Percentiles rank a stretch among this genome's conserved stretches.
Conservation (phyloP, 2,113 vertebrate species). For the Tragelaphus buxtoni region DNA sequence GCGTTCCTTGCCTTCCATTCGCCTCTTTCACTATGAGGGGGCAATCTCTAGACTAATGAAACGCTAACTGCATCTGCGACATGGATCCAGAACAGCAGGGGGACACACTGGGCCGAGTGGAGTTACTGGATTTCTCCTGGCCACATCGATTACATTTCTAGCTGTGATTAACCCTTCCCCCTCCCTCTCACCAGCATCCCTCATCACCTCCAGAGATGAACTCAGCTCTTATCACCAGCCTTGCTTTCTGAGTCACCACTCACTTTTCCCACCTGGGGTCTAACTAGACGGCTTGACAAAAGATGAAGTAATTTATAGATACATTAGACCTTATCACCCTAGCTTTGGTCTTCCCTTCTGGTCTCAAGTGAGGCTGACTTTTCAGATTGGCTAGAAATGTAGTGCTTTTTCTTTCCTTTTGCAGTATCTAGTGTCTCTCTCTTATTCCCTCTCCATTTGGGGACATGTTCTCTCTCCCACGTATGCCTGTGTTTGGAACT, state of each 20-base stretch:
- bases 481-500: background rate
- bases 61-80: background rate
- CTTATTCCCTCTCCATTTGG: background rate
- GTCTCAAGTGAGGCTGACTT: background rate
- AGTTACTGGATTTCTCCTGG: background rate
- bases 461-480: background rate
- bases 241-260: background rate
- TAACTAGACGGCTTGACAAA: background rate
- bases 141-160: fast-evolving
- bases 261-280: background rate
- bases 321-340: background rate
- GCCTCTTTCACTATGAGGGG: background rate
- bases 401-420: background rate
- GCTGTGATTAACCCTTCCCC: background rate
- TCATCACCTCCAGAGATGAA: background rate
- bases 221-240: background rate
- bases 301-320: background rate
- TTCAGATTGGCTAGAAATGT: background rate
- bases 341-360: background rate
- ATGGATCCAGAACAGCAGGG: background rate
- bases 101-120: background rate
- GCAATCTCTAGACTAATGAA: background rate
- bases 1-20: background rate
- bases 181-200: background rate
- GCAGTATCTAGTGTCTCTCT: background rate